These are phyloP conservation scores for Salmo trutta DNA, from an alignment of 2,797 vertebrate genomes.

Conservation along the genomic window DNA sequence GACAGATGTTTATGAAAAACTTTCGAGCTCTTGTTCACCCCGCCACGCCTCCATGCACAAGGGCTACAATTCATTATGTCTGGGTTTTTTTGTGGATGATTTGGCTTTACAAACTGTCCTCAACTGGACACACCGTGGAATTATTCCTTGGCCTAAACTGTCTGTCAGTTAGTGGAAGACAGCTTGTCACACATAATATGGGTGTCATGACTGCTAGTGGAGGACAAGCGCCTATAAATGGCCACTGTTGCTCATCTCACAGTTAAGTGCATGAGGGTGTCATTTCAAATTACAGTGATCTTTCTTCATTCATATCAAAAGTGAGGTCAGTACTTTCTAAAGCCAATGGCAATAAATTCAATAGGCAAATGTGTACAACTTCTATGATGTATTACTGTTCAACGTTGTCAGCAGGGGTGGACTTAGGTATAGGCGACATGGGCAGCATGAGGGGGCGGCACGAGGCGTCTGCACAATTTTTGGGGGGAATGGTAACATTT, in stretches of 20 bases:
- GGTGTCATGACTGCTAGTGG: conserved; percentile 18
- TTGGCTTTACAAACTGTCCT: conserved; percentile 43
- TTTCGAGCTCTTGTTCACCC: conserved; percentile 19
- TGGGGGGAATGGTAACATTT: no score
- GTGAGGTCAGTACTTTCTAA: not conserved
- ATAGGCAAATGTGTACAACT: not conserved
- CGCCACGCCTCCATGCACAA: conserved; percentile 56
- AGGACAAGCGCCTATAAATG: not conserved
- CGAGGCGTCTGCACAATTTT: no score
- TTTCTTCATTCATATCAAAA: not conserved
- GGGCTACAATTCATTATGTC: conserved; percentile 42
- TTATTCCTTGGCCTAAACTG: not conserved
- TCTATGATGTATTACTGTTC: not conserved
- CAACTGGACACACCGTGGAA: conserved; percentile 22
- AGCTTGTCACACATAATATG: conserved; percentile 12
- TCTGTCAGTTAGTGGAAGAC: not conserved
- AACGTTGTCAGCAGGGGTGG: not conserved
- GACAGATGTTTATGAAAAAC: conserved; percentile 63
- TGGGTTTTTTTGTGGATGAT: conserved; percentile 20
- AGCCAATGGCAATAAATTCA: not conserved
- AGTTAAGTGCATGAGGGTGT: conserved; percentile 18
- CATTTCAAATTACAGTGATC: conserved; percentile 15
- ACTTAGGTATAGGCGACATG: no score
- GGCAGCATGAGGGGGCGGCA: no score
- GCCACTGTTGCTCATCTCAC: conserved; percentile 20